phyloP scores from a whole-genome alignment of 2,797 vertebrate genomes.

The Micrastur ruficollis region DNA sequence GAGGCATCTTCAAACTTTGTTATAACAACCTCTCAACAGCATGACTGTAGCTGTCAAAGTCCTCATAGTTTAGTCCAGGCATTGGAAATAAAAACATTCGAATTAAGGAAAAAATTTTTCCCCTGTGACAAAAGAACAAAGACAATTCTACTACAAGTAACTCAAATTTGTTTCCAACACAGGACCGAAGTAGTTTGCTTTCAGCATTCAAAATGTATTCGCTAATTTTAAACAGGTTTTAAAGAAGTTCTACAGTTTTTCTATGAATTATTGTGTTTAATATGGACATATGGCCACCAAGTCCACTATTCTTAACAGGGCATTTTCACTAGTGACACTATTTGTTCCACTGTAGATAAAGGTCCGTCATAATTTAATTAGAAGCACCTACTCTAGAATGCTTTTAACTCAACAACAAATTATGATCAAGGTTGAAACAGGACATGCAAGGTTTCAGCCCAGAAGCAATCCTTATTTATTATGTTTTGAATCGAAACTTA shows the following conservation, averaged over 20 bases:
- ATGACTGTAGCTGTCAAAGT: not conserved
- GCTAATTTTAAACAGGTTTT: not conserved
- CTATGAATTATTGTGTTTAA: not conserved
- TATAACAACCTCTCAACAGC: not conserved
- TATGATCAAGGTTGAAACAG: not conserved
- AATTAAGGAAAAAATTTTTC: not conserved
- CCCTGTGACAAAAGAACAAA: not conserved
- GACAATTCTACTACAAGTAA: not conserved
- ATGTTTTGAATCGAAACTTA: not conserved
- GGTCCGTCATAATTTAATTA: not conserved
- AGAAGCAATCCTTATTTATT: not conserved
- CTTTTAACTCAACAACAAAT: not conserved
- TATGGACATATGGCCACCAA: not conserved
- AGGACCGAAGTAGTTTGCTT: not conserved
- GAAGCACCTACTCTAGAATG: not conserved
- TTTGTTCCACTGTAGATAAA: not conserved
- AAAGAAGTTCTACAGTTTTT: not conserved
- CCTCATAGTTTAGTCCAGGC: not conserved
- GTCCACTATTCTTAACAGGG: not conserved
- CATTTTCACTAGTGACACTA: not conserved
- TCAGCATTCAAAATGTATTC: not conserved
- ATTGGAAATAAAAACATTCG: not conserved
- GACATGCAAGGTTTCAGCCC: not conserved
- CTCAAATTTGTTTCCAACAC: not conserved
- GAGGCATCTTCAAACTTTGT: not conserved